These are phyloP conservation scores for Tinea semifulvella DNA, from an alignment of 2,888 invertebrate genomes.

Conservation along the genomic window DNA sequence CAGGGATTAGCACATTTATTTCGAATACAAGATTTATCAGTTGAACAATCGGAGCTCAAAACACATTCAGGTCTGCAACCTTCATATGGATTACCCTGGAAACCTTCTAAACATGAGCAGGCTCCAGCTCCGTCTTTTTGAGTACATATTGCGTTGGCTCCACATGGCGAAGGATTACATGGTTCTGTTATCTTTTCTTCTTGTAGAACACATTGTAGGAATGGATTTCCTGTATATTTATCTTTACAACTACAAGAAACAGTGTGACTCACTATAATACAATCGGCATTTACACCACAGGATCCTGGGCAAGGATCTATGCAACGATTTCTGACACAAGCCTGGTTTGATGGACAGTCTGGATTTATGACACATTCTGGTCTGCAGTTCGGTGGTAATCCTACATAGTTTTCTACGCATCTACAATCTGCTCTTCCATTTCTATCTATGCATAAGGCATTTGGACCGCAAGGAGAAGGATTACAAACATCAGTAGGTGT, in stretches of 20 bases:
- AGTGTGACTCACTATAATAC: constrained; percentile 80
- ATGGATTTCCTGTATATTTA: constrained; percentile 84
- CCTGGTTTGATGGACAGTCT: constrained; percentile 79
- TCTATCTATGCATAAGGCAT: constrained; percentile 74
- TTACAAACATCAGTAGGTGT: constrained; percentile 68
- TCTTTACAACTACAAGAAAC: constrained; percentile 82
- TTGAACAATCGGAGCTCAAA: constrained; percentile 84
- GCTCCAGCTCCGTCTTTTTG: constrained; percentile 81
- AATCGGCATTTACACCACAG: constrained; percentile 83
- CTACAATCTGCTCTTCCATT: constrained; percentile 77
- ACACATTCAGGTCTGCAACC: constrained; percentile 89
- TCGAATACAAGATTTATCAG: constrained; percentile 82
- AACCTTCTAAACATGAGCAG: constrained; percentile 82
- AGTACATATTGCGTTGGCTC: constrained; percentile 82
- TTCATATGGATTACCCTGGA: constrained; percentile 86
- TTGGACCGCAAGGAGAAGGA: constrained; percentile 85
- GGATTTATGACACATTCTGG: constrained; percentile 86
- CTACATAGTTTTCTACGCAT: constrained; percentile 80
- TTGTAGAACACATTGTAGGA: constrained; percentile 76
- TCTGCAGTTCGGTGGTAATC: constrained; percentile 82
- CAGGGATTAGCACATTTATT: constrained; percentile 89
- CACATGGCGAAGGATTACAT: constrained; percentile 89
- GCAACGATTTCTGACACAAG: constrained; percentile 84
- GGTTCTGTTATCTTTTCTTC: constrained; percentile 72
- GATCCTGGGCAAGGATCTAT: constrained; percentile 84